Base-by-base conservation (phyloP, 2,888 invertebrate species). In the Acanthococcus lagerstroemiae region DNA sequence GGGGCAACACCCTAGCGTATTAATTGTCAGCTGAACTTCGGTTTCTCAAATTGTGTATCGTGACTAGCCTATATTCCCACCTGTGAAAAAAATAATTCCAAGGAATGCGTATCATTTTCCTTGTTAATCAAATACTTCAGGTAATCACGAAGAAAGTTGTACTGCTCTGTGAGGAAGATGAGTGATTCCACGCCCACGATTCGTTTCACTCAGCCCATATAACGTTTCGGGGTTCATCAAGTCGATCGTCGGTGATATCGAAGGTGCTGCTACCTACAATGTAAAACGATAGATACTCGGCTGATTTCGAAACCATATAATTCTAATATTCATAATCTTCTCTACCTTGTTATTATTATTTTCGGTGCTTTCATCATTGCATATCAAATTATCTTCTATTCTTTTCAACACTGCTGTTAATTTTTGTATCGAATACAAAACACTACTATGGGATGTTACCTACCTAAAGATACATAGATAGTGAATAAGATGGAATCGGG, bases 181-280 rank as follows among this genome's bases (percentile, higher is more conserved):
- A 93, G 82, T 70, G 96, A 96, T 77, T 97, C 96, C 0, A 93
- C 88, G 0, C 89, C 96, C 0, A 95, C 90, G 19, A 95, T 84
- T 68, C 96, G 81, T 73, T 94, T 91, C 0, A 86, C 44, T 80
- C 26, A 96, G 77, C 0, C 94, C 94, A 74, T 87, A 88, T 17
- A 95, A 78, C 66, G 81, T 84, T 68, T 90, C 88, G 3, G 87
- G 81, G 67, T 82, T 81, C 22, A 77, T 79, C 45, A 89, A 76
- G 73, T 87, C 82, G 30, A 88, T 85, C 69, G 84, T 80, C 1
- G 83, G 80, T 68, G 85, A 84, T 57, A 85, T 75, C 54, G 77
- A 75, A 0, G 84, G 84, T 71, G 80, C 80, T 5, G 77, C 76
- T 24, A 81, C 76, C 74, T 78, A 69, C 37, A 67, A 52, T 6